Percentiles rank a stretch among this genome's conserved stretches.
Conservation (phyloP, 64 coral and sea anemone species). For the Montipora sp. region DNA sequence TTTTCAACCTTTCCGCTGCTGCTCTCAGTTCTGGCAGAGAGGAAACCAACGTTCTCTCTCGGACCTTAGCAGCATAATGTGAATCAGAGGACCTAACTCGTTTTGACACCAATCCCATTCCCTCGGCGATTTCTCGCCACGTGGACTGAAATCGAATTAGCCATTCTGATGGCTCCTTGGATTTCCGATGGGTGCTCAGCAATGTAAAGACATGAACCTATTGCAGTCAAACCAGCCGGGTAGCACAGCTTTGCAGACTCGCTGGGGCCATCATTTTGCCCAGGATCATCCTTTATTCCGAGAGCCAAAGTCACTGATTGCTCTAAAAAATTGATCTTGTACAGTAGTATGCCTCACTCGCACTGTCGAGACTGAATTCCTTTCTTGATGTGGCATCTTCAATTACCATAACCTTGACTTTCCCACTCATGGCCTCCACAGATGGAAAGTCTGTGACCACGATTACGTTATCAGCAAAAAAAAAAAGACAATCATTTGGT, state of each 20-base stretch:
- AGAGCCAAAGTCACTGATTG: too few relatives aligned
- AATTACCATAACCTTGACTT: slow-evolving; percentile 60
- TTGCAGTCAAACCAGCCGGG: slow-evolving; percentile 69
- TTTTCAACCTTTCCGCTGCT: slow-evolving; percentile 55
- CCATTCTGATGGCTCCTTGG: slow-evolving; percentile 60
- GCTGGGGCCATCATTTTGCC: background rate
- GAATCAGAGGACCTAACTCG: slow-evolving; percentile 61
- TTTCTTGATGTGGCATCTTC: slow-evolving; percentile 51
- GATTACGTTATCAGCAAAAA: slow-evolving; percentile 64
- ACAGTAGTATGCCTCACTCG: background rate
- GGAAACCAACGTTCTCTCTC: slow-evolving; percentile 52
- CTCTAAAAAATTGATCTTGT: too few relatives aligned
- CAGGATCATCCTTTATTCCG: too few relatives aligned
- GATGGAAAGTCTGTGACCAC: slow-evolving; percentile 62
- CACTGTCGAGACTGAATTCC: slow-evolving; percentile 46
- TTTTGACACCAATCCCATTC: slow-evolving; percentile 68
- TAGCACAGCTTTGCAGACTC: slow-evolving; percentile 63
- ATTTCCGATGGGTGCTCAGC: slow-evolving; percentile 47
- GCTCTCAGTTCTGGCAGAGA: slow-evolving; percentile 64
- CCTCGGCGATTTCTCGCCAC: slow-evolving; percentile 62
- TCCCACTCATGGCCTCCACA: slow-evolving; percentile 58
- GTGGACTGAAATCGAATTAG: slow-evolving; percentile 67
- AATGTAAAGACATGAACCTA: slow-evolving; percentile 57
- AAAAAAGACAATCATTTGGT: slow-evolving; percentile 59
- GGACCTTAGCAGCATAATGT: slow-evolving; percentile 58